Evolutionary conservation across 2,797 vertebrate species (phyloP).

Genomic region (Sandelia bainsii): DNA sequence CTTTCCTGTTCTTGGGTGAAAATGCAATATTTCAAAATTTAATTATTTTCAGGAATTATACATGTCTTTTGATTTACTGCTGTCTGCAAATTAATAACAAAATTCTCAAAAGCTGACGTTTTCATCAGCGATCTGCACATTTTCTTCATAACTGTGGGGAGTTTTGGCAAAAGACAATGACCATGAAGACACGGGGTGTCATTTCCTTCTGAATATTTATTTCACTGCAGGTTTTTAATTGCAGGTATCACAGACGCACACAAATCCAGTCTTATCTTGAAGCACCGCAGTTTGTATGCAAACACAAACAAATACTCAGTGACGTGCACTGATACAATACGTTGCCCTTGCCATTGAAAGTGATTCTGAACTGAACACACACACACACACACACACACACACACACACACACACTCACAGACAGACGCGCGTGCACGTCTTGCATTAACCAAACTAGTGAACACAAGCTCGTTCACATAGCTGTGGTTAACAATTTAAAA

Average conservation of each 20-base stretch:
- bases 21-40: not conserved
- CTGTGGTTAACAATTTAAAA: not conserved
- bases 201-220: slow-evolving; percentile 34
- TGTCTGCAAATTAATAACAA: not conserved
- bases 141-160: not conserved
- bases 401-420: slow-evolving; percentile 27
- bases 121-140: not conserved
- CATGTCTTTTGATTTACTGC: not conserved
- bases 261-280: not conserved
- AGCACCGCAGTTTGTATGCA: not conserved
- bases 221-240: slow-evolving; percentile 24
- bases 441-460: slow-evolving; percentile 2
- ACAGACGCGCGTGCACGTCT: slow-evolving; percentile 3
- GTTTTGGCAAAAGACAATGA: not conserved
- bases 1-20: not conserved
- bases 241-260: not conserved
- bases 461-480: not conserved
- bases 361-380: slow-evolving; percentile 57
- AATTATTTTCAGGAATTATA: not conserved
- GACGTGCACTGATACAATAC: not conserved
- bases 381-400: slow-evolving; percentile 19
- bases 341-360: slow-evolving; percentile 69
- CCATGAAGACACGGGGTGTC: slow-evolving; percentile 10
- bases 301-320: not conserved
- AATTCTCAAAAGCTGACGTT: slow-evolving; percentile 1